A percentile compares a stretch with the other conserved stretches of the same genome.
Conservation (phyloP, 2,113 vertebrate genomes). For the Salminus brasiliensis region DNA sequence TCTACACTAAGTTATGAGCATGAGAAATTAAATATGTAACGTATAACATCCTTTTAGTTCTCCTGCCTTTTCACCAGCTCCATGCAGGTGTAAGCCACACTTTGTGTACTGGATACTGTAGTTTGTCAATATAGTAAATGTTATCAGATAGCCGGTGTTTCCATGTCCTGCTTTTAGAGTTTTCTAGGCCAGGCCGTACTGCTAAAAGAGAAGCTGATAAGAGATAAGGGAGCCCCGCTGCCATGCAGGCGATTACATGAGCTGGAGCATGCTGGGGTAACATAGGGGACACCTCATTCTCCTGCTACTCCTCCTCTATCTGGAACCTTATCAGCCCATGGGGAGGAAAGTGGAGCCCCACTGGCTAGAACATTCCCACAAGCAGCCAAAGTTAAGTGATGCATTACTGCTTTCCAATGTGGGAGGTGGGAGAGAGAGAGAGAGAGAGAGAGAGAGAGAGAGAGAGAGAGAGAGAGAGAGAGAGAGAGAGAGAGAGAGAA, state of each 20-base stretch:
- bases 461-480: background rate
- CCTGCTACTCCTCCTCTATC: conserved; percentile 10
- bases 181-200: background rate
- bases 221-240: background rate
- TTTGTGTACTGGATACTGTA: background rate
- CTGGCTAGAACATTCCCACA: conserved; percentile 14
- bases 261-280: conserved; percentile 24
- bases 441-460: background rate
- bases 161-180: background rate
- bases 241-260: conserved; percentile 8
- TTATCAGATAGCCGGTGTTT: background rate
- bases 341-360: background rate
- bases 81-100: background rate
- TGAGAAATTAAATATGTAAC: too few relatives aligned
- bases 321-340: conserved; percentile 16
- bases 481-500: background rate
- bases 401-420: background rate
- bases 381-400: background rate
- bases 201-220: background rate
- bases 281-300: conserved; percentile 21
- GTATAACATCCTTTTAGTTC: background rate
- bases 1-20: too few relatives aligned
- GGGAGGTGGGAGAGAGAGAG: background rate
- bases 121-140: background rate
- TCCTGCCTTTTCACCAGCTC: too few relatives aligned